phyloP scores from a whole-genome alignment of 2,888 invertebrate genomes.

The Ennomos fuscantarius region DNA sequence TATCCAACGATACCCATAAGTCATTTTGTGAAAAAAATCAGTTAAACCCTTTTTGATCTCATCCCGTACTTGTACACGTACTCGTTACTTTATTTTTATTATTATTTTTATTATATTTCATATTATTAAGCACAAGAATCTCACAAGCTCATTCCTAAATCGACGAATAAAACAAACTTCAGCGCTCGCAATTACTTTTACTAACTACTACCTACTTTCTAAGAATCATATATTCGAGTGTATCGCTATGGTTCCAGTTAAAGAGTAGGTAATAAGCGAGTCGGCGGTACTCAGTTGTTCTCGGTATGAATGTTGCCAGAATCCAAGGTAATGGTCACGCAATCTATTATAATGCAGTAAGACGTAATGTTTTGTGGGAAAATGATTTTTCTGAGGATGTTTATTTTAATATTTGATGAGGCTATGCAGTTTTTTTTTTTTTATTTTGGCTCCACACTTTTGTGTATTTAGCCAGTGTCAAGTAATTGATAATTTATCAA shows the following conservation, averaged over 20 bases:
- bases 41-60: too few relatives aligned
- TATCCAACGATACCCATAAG: too few relatives aligned
- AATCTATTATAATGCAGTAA: constrained; percentile 21
- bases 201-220: constrained; percentile 23
- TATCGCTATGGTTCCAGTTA: constrained; percentile 31
- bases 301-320: constrained; percentile 26
- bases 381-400: constrained; percentile 9
- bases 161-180: neutral
- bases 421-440: neutral
- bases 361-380: constrained; percentile 16
- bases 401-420: too few relatives aligned
- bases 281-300: constrained; percentile 13
- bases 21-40: too few relatives aligned
- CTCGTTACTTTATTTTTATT: too few relatives aligned
- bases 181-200: neutral
- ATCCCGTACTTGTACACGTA: too few relatives aligned
- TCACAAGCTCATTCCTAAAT: too few relatives aligned
- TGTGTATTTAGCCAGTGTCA: too few relatives aligned
- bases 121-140: too few relatives aligned
- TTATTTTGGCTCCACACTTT: too few relatives aligned
- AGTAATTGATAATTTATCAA: too few relatives aligned
- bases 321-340: constrained; percentile 27
- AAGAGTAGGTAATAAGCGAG: constrained; percentile 36
- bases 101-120: too few relatives aligned
- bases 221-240: constrained; percentile 27